These are phyloP conservation scores for Hystrix brachyura DNA, from an alignment of 2,113 vertebrate genomes.

Conservation along the genomic window DNA sequence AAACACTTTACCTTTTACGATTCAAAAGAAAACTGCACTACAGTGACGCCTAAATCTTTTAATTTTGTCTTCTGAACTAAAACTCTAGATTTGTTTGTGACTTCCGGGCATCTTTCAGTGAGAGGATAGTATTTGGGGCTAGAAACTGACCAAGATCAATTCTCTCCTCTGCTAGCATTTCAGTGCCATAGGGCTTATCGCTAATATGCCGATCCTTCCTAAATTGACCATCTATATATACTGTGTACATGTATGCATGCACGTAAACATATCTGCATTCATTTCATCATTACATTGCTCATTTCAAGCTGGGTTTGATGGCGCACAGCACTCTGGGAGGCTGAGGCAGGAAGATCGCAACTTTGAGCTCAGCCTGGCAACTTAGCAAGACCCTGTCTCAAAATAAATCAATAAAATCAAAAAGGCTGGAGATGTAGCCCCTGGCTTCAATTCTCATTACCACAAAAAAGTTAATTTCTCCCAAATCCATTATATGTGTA, in stretches of 20 bases:
- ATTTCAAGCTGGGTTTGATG: background rate
- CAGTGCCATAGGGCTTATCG: slow-evolving; percentile 24
- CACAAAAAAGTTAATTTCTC: slow-evolving; percentile 43
- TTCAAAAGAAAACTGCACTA: slow-evolving; percentile 62
- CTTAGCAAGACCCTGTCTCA: background rate
- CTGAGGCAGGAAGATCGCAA: background rate
- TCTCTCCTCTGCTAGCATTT: slow-evolving; percentile 37
- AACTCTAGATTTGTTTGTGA: slow-evolving; percentile 42
- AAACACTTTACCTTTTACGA: slow-evolving; percentile 70
- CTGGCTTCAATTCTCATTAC: background rate
- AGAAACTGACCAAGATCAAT: slow-evolving; percentile 35
- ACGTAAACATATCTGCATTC: slow-evolving; percentile 46
- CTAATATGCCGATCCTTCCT: slow-evolving; percentile 32
- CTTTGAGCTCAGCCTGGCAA: background rate
- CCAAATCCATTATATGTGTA: background rate
- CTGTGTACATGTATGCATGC: background rate
- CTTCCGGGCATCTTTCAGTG: background rate
- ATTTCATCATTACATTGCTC: background rate
- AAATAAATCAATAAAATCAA: background rate
- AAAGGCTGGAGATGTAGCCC: background rate
- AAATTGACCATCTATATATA: background rate
- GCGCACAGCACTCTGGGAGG: background rate
- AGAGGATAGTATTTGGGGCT: background rate
- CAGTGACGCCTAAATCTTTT: slow-evolving; percentile 67
- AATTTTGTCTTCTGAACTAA: slow-evolving; percentile 71